Percentiles rank a stretch among this genome's conserved stretches.
Conservation (phyloP, 2,888 invertebrate species). For the Sylvicola cinctus region DNA sequence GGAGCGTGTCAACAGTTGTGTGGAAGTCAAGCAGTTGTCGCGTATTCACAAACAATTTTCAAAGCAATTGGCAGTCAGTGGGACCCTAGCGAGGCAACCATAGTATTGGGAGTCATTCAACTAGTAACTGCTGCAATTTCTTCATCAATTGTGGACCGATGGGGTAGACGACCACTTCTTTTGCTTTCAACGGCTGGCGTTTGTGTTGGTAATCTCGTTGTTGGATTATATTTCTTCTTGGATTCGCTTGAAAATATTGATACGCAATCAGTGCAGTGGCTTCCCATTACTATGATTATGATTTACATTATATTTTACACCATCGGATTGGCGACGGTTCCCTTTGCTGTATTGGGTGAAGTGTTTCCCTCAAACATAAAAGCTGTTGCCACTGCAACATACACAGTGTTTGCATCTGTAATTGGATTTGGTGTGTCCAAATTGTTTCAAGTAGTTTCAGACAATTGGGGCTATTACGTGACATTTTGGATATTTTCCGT, state of each 20-base stretch:
- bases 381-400: slow-evolving; percentile 39
- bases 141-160: slow-evolving; percentile 34
- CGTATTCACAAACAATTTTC: slow-evolving; percentile 40
- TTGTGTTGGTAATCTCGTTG: slow-evolving; percentile 29
- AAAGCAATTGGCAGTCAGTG: slow-evolving; percentile 25
- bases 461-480: slow-evolving; percentile 29
- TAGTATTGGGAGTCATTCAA: slow-evolving; percentile 32
- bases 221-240: slow-evolving; percentile 34
- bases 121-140: slow-evolving; percentile 33
- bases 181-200: slow-evolving; percentile 35
- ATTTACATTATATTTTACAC: slow-evolving; percentile 39
- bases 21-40: slow-evolving; percentile 35
- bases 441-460: slow-evolving; percentile 32
- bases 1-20: slow-evolving; percentile 41
- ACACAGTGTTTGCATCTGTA: slow-evolving; percentile 35
- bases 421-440: slow-evolving; percentile 37
- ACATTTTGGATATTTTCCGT: slow-evolving; percentile 34
- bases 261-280: slow-evolving; percentile 28
- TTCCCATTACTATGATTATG: slow-evolving; percentile 36
- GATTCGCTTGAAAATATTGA: slow-evolving; percentile 23
- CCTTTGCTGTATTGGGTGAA: slow-evolving; percentile 40
- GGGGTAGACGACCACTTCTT: slow-evolving; percentile 38
- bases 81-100: slow-evolving; percentile 29
- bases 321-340: slow-evolving; percentile 39
- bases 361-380: slow-evolving; percentile 41